Evolutionary conservation across 2,797 vertebrate species (phyloP), one percentile per base, ranked within the genome.

Genomic region (Botia almorhae): DNA sequence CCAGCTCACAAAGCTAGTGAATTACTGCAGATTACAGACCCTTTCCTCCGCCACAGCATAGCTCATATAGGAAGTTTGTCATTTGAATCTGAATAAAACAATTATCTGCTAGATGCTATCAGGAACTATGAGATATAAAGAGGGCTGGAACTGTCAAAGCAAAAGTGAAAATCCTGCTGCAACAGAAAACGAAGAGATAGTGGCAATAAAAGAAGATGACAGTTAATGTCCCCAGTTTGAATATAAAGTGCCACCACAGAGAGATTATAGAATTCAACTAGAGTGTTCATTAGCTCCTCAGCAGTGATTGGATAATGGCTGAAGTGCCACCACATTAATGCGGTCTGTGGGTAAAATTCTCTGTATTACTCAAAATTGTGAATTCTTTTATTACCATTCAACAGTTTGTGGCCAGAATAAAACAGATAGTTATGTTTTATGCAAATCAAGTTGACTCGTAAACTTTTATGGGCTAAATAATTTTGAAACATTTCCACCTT

Each of bases 91-190:
- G 69, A 80, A 73, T 80, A 73, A 80, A 80, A 80, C 69, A 80
- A 80, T 80, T 80, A 80, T 80, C 78, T 72, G 14, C 19, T 72
- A 64, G 58, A 72, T 79, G 69, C 26, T 72, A 72, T 80, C 78
- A 67, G 43, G 26, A 65, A 65, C 78, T 55, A 58, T 65, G 61
- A 50, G 69, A 73, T 80, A 56, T 73, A 72, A 64, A 73, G 69
- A 80, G 69, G 78, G 64, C 64, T 65, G 50, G 50, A 58, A 73
- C 60, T 73, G 78, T 80, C 78, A 80, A 80, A 80, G 60, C 50
- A 55, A 23, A 73, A 73, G 69, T 65, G 61, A 73, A 67, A 65
- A 65, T 48, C 78, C 69, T 56, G 78, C 78, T 80, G 78, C 0
- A 69, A 51, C 60, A n/a, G 60, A 73, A 67, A 72, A 73, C 33